Evolutionary conservation across 2,113 vertebrate genomes (phyloP), one percentile per base, ranked within the genome.

Genomic region (Xiphophorus couchianus): DNA sequence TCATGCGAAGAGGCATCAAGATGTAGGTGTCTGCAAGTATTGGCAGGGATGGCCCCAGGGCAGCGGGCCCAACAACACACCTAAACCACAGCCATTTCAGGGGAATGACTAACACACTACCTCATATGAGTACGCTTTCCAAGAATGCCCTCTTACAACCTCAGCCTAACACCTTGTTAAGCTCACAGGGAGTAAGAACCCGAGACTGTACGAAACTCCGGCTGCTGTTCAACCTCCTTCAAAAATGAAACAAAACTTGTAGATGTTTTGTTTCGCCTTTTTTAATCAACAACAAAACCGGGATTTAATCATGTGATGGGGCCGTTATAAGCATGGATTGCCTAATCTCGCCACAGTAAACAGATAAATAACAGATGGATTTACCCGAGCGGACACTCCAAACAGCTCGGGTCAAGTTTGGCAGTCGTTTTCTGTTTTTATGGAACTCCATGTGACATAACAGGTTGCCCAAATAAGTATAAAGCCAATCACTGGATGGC

Each of bases 21-120:
- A 73, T 73, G 66, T 69, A 78, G 71, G 84, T 83, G 77, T 75
- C 83, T 80, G 80, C 83, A 88, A 87, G 82, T 88, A 87, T 83
- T 67, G 54, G 70, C 73, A 86, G 60, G 80, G 77, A 80, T 79
- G 75, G 73, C 88, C 70, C 30, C 66, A 8, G 80, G 80, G 88
- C 81, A 3, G 31, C 51, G 33, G 81, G 58, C 79, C 78, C 22
- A 62, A 74, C 83, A 83, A 64, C 74, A 84, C 83, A 86, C 82
- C 82, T 90, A 73, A 48, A 81, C 69, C 61, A 80, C 69, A 80
- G 64, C 76, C 33, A 15, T 73, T 86, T 73, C 64, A 71, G 62
- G 30, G 31, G 71, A 76, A 72, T 83, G 82, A 85, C 81, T 81
- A 82, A 87, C 72, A 48, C 64, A 30, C 72, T 62, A 42, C 61